A percentile compares a stretch with the other conserved stretches of the same genome.
Conservation (phyloP, 1,140 invertebrate genomes). For the Nasonia longicornis region DNA sequence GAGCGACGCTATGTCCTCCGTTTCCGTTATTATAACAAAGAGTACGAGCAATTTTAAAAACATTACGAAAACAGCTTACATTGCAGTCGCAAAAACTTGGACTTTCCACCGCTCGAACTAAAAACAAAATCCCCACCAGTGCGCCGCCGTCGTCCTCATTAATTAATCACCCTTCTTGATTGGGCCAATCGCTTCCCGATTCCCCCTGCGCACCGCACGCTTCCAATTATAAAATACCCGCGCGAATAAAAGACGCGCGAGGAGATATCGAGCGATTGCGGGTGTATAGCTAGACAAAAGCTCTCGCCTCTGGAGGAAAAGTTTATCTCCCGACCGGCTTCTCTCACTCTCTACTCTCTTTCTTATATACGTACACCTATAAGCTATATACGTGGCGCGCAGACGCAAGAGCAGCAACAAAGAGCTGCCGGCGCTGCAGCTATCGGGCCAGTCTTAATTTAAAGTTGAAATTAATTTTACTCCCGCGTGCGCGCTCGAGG, state of each 20-base stretch:
- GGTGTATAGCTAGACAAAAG: slow-evolving; percentile 57
- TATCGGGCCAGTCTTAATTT: slow-evolving; percentile 61
- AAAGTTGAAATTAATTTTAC: slow-evolving; percentile 63
- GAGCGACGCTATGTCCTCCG: neutral
- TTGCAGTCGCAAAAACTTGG: no score
- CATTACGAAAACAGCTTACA: no score
- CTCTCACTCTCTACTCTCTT: slow-evolving; percentile 32
- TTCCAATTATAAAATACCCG: slow-evolving; percentile 37
- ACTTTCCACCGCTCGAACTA: no score
- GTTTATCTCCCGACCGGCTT: slow-evolving; percentile 25
- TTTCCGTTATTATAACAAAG: no score
- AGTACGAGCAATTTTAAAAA: no score
- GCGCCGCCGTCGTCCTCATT: neutral
- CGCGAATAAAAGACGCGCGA: slow-evolving; percentile 22
- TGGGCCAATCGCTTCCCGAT: slow-evolving; percentile 19
- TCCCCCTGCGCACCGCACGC: neutral
- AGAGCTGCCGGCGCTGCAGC: slow-evolving; percentile 52
- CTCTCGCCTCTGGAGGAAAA: slow-evolving; percentile 41
- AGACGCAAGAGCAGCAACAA: slow-evolving; percentile 51
- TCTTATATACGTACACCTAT: slow-evolving; percentile 7
- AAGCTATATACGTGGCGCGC: slow-evolving; percentile 34
- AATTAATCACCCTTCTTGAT: slow-evolving; percentile 34
- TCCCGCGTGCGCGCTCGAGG: neutral
- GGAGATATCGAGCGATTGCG: slow-evolving; percentile 31
- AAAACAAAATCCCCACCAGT: no score